Conservation (phyloP, 1,140 invertebrate species). For the Hylyphantes graminicola region DNA sequence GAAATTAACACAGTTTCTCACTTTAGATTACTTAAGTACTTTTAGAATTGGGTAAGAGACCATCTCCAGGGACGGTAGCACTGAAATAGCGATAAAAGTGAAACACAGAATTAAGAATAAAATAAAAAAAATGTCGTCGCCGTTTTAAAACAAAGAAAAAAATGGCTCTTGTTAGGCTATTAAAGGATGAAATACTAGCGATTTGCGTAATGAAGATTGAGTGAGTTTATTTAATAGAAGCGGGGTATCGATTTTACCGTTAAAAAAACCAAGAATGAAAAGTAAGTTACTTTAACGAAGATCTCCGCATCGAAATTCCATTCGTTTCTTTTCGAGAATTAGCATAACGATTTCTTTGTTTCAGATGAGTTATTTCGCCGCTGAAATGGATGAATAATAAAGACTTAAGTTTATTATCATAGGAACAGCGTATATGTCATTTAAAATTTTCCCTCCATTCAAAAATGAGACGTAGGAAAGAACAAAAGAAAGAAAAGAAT, state of each 20-base stretch:
- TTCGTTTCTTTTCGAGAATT: slow-evolving; percentile 31
- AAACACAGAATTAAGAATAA: no score
- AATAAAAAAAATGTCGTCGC: no score
- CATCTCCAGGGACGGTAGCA: no score
- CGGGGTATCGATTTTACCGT: slow-evolving; percentile 23
- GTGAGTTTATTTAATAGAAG: slow-evolving; percentile 41
- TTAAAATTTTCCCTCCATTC: neutral
- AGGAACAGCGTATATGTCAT: slow-evolving; percentile 5
- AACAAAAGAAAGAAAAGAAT: neutral
- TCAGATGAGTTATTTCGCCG: slow-evolving; percentile 18
- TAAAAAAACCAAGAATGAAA: neutral
- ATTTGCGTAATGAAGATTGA: slow-evolving; percentile 46
- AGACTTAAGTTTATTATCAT: slow-evolving; percentile 21
- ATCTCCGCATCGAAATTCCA: slow-evolving; percentile 22
- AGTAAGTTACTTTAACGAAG: neutral
- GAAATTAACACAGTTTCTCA: no score
- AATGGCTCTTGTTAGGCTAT: slow-evolving; percentile 29
- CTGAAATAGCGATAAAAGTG: no score
- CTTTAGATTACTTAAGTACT: no score
- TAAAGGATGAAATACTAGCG: slow-evolving; percentile 51
- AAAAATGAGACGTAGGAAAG: neutral
- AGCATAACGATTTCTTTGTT: slow-evolving; percentile 46
- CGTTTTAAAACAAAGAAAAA: neutral
- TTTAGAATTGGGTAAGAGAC: no score
- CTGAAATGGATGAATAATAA: slow-evolving; percentile 12